Conservation (phyloP, 2,113 vertebrate genomes). For the Syngnathoides biaculeatus region DNA sequence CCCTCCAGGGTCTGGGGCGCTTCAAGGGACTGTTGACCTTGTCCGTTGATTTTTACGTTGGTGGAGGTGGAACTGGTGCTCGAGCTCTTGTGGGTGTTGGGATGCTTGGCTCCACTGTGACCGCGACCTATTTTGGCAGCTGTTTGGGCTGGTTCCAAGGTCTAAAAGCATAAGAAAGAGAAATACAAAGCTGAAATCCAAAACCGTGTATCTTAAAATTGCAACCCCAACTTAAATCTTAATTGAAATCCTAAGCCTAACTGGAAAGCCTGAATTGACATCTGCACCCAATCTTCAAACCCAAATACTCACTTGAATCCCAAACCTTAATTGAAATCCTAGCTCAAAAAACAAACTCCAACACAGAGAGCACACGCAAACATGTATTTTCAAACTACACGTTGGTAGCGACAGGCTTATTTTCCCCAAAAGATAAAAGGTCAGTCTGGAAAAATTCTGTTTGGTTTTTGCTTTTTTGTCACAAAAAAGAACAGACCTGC, state of each 20-base stretch:
- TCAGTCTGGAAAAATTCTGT: neutral
- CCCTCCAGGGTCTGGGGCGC: constrained; percentile 48
- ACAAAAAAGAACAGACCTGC: constrained; percentile 24
- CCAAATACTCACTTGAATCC: neutral
- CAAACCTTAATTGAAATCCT: neutral
- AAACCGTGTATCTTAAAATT: neutral
- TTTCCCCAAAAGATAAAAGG: neutral
- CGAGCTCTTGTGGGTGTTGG: constrained; percentile 26
- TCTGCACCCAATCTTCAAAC: neutral
- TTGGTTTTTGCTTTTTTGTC: neutral
- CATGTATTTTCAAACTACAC: neutral
- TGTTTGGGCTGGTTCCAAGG: constrained; percentile 9
- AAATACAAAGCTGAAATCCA: neutral
- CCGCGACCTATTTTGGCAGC: constrained; percentile 21
- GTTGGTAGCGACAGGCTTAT: neutral
- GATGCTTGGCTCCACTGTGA: constrained; percentile 20
- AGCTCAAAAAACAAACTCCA: neutral
- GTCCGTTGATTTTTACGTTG: constrained; percentile 26
- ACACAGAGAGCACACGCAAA: neutral
- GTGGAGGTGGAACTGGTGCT: constrained; percentile 28
- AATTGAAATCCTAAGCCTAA: neutral
- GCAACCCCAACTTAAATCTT: too few relatives aligned
- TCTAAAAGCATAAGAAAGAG: constrained; percentile 9
- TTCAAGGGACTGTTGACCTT: constrained; percentile 20
- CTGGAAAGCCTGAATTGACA: neutral